Evolutionary conservation across 2,888 invertebrate species (phyloP).

Genomic region (Eumerus sabulonum): DNA sequence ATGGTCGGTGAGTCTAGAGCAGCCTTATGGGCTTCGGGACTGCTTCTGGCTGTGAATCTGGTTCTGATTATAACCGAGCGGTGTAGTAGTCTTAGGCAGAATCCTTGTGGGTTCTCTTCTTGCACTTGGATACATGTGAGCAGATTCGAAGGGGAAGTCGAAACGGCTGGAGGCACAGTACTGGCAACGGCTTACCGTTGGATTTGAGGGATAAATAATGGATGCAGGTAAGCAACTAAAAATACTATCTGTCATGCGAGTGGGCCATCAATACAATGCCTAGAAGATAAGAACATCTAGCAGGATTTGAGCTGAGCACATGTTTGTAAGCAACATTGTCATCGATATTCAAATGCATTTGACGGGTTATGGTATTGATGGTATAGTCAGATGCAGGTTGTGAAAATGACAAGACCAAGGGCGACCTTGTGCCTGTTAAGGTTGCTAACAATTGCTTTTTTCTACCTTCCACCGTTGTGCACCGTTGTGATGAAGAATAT

Average conservation of each 20-base stretch:
- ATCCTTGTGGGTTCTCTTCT: background rate
- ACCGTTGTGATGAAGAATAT: background rate
- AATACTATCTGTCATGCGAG: conserved; percentile 27
- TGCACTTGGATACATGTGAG: no score
- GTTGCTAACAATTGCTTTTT: conserved; percentile 28
- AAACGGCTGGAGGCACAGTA: conserved; percentile 15
- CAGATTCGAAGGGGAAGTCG: conserved; percentile 12
- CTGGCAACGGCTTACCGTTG: conserved; percentile 1
- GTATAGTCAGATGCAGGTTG: no score
- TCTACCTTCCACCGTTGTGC: background rate
- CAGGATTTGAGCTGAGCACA: no score
- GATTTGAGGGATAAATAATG: conserved; percentile 41
- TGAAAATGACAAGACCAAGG: no score
- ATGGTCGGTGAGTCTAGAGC: conserved; percentile 27
- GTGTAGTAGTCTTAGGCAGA: background rate
- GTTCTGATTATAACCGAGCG: conserved; percentile 19
- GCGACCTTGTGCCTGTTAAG: conserved; percentile 32
- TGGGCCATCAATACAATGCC: no score
- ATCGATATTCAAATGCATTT: background rate
- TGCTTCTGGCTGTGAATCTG: conserved; percentile 4
- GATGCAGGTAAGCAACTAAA: conserved; percentile 10
- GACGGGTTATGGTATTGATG: no score
- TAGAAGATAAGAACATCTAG: no score
- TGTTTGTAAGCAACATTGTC: conserved; percentile 14
- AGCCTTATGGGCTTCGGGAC: background rate